phyloP scores from a whole-genome alignment of 2,888 invertebrate species.

The Drosophila vallismaia region DNA sequence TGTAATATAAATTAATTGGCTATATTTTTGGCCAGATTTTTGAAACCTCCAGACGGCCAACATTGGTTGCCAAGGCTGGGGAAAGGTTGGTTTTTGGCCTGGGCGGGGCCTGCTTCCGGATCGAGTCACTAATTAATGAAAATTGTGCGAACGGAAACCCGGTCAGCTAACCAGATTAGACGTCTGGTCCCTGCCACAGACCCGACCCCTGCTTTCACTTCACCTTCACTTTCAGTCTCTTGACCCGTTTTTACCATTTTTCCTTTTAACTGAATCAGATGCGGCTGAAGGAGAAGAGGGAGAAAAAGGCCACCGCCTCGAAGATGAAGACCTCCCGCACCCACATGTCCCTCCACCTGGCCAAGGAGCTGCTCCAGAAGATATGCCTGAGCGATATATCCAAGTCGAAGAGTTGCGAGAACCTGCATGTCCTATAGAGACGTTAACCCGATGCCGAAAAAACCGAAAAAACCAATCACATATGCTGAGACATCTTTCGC shows the following conservation, averaged over 20 bases:
- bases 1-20: background rate
- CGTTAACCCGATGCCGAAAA: slow-evolving; percentile 3
- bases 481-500: slow-evolving; percentile 9
- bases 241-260: background rate
- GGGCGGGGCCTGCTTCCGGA: slow-evolving; percentile 36
- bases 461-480: slow-evolving; percentile 12
- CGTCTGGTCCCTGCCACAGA: background rate
- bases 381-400: slow-evolving; percentile 93
- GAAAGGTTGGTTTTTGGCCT: slow-evolving; percentile 10
- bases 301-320: slow-evolving; percentile 88
- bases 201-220: background rate
- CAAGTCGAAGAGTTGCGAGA: slow-evolving; percentile 94
- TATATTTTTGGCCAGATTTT: background rate
- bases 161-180: slow-evolving; percentile 38
- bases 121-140: slow-evolving; percentile 70
- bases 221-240: background rate
- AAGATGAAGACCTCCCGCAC: slow-evolving; percentile 92
- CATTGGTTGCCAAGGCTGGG: slow-evolving; percentile 16
- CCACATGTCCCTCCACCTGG: slow-evolving; percentile 91
- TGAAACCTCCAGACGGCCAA: background rate
- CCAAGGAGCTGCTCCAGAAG: slow-evolving; percentile 92
- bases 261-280: slow-evolving; percentile 83
- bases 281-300: slow-evolving; percentile 89
- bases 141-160: slow-evolving; percentile 43
- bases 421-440: slow-evolving; percentile 90